Conservation (phyloP, 2,113 vertebrate genomes). For the Ariopsis seemanni region DNA sequence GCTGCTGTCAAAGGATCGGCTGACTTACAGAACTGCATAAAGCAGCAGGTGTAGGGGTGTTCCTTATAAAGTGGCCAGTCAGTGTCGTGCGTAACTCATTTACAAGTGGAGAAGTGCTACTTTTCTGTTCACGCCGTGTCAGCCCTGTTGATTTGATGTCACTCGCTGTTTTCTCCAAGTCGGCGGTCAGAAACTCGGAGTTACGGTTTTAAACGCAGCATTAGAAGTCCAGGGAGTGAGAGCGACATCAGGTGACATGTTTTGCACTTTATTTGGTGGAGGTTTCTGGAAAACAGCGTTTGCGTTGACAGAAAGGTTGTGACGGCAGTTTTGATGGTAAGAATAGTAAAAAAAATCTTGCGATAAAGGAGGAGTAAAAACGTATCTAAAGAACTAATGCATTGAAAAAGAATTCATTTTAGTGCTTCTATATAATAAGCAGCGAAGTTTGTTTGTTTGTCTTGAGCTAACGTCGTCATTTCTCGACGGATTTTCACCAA, state of each 20-base stretch:
- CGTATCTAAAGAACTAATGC: neutral
- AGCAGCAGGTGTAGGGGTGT: too few species aligned
- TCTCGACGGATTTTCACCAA: too few species aligned
- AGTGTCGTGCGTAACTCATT: neutral
- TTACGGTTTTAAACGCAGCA: neutral
- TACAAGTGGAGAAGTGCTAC: neutral
- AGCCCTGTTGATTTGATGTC: neutral
- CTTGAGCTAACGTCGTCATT: too few species aligned
- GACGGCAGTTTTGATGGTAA: neutral
- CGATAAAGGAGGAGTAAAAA: neutral
- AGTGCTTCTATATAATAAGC: neutral
- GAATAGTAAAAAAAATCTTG: neutral
- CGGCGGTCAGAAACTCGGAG: neutral
- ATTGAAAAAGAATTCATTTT: neutral
- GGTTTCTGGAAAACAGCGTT: neutral
- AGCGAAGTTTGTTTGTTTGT: neutral
- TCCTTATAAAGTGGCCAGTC: too few species aligned
- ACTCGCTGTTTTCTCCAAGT: neutral
- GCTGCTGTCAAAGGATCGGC: too few species aligned
- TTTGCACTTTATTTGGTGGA: neutral
- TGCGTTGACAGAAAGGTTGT: neutral
- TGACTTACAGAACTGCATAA: too few species aligned
- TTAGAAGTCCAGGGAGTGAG: neutral
- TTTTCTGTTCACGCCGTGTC: neutral
- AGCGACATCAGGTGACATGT: neutral